These are phyloP conservation scores for Siniperca knerii DNA, from an alignment of 2,113 vertebrate genomes.

Conservation along the genomic window DNA sequence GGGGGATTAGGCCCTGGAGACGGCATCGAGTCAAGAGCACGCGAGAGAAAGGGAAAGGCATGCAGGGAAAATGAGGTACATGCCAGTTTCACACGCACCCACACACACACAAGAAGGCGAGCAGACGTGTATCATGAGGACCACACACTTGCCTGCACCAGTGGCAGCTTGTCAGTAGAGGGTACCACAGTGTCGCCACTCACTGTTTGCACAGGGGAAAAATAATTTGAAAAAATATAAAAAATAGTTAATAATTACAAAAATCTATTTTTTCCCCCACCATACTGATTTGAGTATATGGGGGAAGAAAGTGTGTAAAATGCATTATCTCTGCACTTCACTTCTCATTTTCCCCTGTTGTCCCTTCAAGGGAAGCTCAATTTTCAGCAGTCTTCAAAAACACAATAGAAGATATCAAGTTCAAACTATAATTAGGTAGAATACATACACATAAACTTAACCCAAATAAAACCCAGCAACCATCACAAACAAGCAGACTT, in stretches of 20 bases:
- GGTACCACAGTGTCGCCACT: conserved; percentile 7
- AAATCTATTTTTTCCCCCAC: no score
- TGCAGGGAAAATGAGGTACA: conserved; percentile 58
- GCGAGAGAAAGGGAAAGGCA: conserved; percentile 70
- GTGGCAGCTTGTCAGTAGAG: conserved; percentile 21
- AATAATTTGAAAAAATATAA: not conserved
- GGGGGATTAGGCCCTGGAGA: conserved; percentile 82
- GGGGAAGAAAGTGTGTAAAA: not conserved
- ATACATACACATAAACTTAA: not conserved
- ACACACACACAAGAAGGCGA: conserved; percentile 39
- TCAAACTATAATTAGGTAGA: not conserved
- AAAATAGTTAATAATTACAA: not conserved
- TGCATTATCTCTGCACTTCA: not conserved
- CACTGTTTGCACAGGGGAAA: not conserved
- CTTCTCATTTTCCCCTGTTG: not conserved
- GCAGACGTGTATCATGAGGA: not conserved
- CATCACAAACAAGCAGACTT: not conserved
- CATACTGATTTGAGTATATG: no score
- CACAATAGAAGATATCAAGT: not conserved
- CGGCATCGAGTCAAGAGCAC: conserved; percentile 77
- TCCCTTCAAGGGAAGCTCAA: not conserved
- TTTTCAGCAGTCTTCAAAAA: not conserved
- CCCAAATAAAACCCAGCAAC: not conserved
- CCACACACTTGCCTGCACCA: conserved; percentile 50
- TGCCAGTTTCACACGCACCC: conserved; percentile 62